Evolutionary conservation across 2,888 invertebrate species (phyloP).

Genomic region (Eupithecia subfuscata): DNA sequence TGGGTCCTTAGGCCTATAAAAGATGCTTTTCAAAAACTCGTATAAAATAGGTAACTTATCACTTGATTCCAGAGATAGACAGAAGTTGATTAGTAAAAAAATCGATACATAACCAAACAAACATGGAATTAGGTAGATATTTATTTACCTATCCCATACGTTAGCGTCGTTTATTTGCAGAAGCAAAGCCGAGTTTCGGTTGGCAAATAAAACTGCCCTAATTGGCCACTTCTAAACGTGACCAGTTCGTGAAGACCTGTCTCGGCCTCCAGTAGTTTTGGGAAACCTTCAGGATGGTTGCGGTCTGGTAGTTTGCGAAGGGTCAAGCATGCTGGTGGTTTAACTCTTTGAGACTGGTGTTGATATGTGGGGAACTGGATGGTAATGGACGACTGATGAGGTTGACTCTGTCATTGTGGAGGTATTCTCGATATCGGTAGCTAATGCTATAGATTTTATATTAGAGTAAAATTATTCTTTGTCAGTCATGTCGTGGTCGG

Average conservation of each 20-base stretch:
- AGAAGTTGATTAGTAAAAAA: neutral
- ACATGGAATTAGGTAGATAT: neutral
- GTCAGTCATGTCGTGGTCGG: too few species aligned
- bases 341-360: conserved; percentile 44
- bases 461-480: neutral
- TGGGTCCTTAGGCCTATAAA: neutral
- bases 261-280: conserved; percentile 31
- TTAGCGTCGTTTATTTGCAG: conserved; percentile 41
- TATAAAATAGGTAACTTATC: neutral
- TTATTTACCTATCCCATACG: conserved; percentile 3
- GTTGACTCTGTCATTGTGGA: conserved; percentile 33
- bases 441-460: neutral
- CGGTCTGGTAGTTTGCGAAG: conserved; percentile 26
- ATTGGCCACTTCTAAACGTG: conserved; percentile 44
- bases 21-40: neutral
- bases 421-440: neutral
- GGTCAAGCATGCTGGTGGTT: conserved; percentile 38
- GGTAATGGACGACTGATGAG: conserved; percentile 42
- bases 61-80: neutral
- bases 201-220: conserved; percentile 46
- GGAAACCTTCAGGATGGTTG: neutral
- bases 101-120: neutral
- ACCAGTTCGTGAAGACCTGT: conserved; percentile 35
- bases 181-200: conserved; percentile 45
- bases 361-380: conserved; percentile 42